These are phyloP conservation scores for Datnioides undecimradiatus DNA, from an alignment of 2,113 vertebrate genomes.

Conservation along the genomic window DNA sequence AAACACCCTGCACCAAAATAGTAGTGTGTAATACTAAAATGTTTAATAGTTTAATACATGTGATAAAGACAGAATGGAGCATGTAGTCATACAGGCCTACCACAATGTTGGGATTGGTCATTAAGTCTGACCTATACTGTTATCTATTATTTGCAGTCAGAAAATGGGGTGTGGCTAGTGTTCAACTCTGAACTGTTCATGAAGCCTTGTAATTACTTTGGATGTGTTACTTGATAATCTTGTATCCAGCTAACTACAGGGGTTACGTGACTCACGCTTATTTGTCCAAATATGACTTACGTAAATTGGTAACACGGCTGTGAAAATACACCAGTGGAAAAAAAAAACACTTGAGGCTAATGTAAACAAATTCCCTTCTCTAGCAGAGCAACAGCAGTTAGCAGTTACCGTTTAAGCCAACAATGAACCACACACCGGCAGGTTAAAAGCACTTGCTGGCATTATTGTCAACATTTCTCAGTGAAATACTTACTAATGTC, in stretches of 20 bases:
- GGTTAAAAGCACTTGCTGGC: not conserved
- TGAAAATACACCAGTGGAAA: not conserved
- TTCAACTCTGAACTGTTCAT: slow-evolving; percentile 1
- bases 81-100: not conserved
- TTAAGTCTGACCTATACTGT: slow-evolving; percentile 37
- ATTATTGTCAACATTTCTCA: not conserved
- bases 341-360: slow-evolving; percentile 24
- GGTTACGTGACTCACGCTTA: not conserved
- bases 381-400: not conserved
- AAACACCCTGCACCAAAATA: not conserved
- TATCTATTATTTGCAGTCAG: slow-evolving; percentile 65
- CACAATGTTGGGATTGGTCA: slow-evolving; percentile 18
- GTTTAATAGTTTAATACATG: no score
- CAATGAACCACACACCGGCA: no score
- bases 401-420: not conserved
- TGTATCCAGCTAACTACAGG: not conserved
- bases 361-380: slow-evolving; percentile 54
- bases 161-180: slow-evolving; percentile 65
- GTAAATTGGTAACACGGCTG: not conserved
- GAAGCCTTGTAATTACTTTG: slow-evolving; percentile 15
- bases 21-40: not conserved
- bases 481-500: not conserved
- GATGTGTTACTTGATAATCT: not conserved
- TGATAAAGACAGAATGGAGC: not conserved
- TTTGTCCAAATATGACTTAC: not conserved